Percentiles rank a stretch among this genome's conserved stretches.
phyloP scores from a whole-genome alignment of 2,797 vertebrate genomes.

The Oreochromis grahami region DNA sequence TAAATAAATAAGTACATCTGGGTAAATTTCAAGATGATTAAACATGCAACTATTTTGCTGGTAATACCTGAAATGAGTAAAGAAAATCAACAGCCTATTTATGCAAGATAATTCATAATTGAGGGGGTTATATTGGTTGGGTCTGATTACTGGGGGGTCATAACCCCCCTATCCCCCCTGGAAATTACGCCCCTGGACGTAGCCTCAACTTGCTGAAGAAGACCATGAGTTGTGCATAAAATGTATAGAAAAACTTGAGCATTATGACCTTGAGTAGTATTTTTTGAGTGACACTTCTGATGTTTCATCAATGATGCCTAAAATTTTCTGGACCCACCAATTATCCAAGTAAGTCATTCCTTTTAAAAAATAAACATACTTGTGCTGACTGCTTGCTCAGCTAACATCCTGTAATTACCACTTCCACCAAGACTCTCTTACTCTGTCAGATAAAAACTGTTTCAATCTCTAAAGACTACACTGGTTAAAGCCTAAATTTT shows the following conservation, averaged over 20 bases:
- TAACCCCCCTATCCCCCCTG: too few species aligned
- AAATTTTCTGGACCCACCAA: background rate
- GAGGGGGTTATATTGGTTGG: too few species aligned
- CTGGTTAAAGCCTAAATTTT: background rate
- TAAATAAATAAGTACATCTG: too few species aligned
- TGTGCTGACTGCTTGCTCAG: background rate
- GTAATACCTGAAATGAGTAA: too few species aligned
- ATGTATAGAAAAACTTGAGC: background rate
- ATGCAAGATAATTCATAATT: too few species aligned
- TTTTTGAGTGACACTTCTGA: background rate
- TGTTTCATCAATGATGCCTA: fast-evolving
- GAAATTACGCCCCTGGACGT: too few species aligned
- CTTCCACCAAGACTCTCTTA: background rate
- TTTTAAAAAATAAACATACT: background rate
- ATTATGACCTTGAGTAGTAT: background rate
- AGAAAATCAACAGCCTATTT: too few species aligned
- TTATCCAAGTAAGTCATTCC: background rate
- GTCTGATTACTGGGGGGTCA: too few species aligned
- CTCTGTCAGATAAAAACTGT: background rate
- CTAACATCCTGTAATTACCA: background rate
- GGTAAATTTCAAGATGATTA: too few species aligned
- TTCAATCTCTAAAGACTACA: background rate
- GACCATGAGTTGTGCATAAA: too few species aligned
- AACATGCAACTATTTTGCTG: too few species aligned
- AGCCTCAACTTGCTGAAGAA: too few species aligned